Percentiles rank a stretch among this genome's conserved stretches.
These are phyloP conservation scores for Gouania willdenowi DNA, from an alignment of 2,797 vertebrate species.

Conservation along the genomic window DNA sequence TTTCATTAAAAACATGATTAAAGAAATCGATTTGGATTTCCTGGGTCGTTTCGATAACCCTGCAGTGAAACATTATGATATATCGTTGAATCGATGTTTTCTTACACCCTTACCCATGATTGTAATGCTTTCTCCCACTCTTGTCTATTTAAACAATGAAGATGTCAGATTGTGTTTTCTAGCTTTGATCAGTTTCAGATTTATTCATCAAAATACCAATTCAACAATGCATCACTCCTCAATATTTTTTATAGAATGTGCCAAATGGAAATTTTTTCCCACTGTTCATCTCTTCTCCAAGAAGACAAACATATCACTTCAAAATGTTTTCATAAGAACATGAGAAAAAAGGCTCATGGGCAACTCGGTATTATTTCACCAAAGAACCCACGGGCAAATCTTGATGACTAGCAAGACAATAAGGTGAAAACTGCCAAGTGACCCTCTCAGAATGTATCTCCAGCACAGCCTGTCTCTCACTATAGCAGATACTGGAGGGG, in stretches of 20 bases:
- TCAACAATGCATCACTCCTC: constrained; percentile 25
- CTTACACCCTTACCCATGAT: too few species aligned
- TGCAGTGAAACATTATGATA: too few species aligned
- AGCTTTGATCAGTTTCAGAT: constrained; percentile 14
- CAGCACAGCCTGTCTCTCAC: constrained; percentile 55
- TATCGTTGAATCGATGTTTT: too few species aligned
- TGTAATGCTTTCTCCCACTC: constrained; percentile 17
- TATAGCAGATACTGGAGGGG: constrained; percentile 61
- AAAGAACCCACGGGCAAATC: constrained; percentile 63
- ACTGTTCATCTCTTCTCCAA: constrained; percentile 1
- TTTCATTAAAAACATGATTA: too few species aligned
- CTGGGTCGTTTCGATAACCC: too few species aligned
- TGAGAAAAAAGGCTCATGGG: constrained; percentile 24
- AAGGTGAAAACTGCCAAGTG: constrained; percentile 62
- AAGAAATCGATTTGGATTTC: too few species aligned
- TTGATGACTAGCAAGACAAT: constrained; percentile 65
- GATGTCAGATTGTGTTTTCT: constrained; percentile 22
- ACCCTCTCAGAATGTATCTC: constrained; percentile 60
- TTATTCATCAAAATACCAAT: constrained; percentile 20
- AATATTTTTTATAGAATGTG: not conserved
- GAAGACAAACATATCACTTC: constrained; percentile 15
- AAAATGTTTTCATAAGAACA: constrained; percentile 36
- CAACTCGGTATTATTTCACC: constrained; percentile 49
- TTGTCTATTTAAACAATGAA: constrained; percentile 19
- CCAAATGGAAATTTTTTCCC: constrained; percentile 3